Conservation (phyloP, 2,888 invertebrate genomes). For the Exephanes ischioxanthus region DNA sequence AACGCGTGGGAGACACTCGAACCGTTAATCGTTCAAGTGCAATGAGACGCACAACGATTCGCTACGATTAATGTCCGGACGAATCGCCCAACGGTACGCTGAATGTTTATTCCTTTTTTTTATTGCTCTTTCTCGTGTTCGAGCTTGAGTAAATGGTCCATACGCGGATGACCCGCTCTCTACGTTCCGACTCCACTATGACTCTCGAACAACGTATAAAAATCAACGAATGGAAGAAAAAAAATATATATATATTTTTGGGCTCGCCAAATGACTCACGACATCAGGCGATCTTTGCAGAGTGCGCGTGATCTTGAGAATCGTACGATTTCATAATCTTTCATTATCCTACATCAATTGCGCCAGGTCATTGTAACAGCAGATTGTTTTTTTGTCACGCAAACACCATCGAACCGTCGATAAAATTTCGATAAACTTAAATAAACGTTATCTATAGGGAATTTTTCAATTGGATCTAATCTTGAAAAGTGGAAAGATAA, state of each 20-base stretch:
- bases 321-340: not conserved
- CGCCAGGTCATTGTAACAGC: not conserved
- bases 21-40: conserved; percentile 41
- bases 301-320: not conserved
- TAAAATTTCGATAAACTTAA: not conserved
- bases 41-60: conserved; percentile 35
- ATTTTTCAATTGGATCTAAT: not conserved
- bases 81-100: conserved; percentile 57
- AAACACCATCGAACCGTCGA: not conserved
- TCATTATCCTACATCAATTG: conserved; percentile 1
- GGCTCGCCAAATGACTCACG: not conserved
- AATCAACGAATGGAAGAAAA: conserved; percentile 6
- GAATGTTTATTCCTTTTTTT: conserved; percentile 56
- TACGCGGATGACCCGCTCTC: conserved; percentile 43
- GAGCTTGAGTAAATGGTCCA: conserved; percentile 58
- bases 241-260: not conserved
- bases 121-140: conserved; percentile 38
- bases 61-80: conserved; percentile 32
- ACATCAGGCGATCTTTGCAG: not conserved
- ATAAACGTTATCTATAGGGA: not conserved
- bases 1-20: conserved; percentile 47
- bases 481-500: not conserved
- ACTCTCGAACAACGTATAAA: conserved; percentile 8
- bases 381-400: not conserved
- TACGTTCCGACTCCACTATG: conserved; percentile 31